Evolutionary conservation across 2,113 vertebrate species (phyloP).

Genomic region (Hypomesus transpacificus): DNA sequence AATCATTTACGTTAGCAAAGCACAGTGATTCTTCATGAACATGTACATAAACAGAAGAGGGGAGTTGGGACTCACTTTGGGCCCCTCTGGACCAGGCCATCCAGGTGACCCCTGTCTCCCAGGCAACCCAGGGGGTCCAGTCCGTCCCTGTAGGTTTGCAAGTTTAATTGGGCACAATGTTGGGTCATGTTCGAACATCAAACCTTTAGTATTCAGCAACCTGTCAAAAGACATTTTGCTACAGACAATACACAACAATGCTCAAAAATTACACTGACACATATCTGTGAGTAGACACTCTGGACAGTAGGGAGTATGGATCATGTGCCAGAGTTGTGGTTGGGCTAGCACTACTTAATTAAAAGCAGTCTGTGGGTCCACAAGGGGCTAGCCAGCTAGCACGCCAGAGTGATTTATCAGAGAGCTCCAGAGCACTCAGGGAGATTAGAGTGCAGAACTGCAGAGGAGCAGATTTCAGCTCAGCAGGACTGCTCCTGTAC

Average conservation of each 20-base stretch:
- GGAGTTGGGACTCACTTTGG: conserved; percentile 65
- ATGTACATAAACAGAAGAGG: background rate
- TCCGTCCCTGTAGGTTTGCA: conserved; percentile 76
- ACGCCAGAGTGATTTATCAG: conserved; percentile 59
- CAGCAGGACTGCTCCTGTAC: conserved; percentile 52
- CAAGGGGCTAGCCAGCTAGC: conserved; percentile 30
- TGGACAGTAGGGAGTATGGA: too few species aligned
- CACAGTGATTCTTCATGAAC: background rate
- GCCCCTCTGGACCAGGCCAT: conserved; percentile 81
- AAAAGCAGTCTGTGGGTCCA: conserved; percentile 44
- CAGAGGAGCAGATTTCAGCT: conserved; percentile 50
- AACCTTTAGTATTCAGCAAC: background rate
- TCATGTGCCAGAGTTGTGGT: background rate
- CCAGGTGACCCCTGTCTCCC: conserved; percentile 84
- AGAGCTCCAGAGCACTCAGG: conserved; percentile 58
- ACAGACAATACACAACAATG: background rate
- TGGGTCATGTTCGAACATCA: background rate
- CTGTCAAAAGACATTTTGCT: background rate
- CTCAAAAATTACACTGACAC: too few species aligned
- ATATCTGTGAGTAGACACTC: too few species aligned
- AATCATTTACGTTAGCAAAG: background rate
- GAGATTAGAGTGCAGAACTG: conserved; percentile 63
- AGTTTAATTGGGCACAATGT: background rate
- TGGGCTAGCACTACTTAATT: conserved; percentile 37
- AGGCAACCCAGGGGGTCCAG: conserved; percentile 83